A percentile compares a stretch with the other conserved stretches of the same genome.
phyloP scores from a whole-genome alignment of 1,140 invertebrate genomes.

The Galleria mellonella region DNA sequence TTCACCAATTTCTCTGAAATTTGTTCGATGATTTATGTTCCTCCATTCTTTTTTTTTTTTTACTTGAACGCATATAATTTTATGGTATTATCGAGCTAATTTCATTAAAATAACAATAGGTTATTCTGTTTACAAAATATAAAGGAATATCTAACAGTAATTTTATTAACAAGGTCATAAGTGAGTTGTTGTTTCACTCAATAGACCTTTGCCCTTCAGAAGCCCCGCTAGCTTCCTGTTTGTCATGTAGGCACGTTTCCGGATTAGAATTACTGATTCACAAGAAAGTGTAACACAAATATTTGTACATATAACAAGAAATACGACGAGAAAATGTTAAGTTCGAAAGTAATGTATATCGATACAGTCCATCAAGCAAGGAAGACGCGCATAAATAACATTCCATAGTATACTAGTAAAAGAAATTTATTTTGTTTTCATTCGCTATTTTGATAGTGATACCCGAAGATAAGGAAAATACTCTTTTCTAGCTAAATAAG shows the following conservation, averaged over 20 bases:
- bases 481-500: background rate
- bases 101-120: no score
- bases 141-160: no score
- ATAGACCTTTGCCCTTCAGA: no score
- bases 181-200: no score
- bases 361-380: conserved; percentile 18
- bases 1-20: no score
- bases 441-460: background rate
- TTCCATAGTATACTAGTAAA: conserved; percentile 3
- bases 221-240: background rate
- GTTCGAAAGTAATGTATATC: conserved; percentile 12
- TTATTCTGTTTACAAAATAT: no score
- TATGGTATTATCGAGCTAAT: no score
- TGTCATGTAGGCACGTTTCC: conserved; percentile 1
- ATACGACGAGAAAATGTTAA: conserved; percentile 14
- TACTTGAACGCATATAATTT: no score
- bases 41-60: no score
- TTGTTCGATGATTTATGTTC: no score
- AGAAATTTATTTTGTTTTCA: conserved; percentile 19
- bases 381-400: conserved; percentile 15
- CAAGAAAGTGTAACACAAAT: conserved; percentile 7
- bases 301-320: conserved; percentile 15
- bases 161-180: no score
- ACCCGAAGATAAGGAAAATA: background rate
- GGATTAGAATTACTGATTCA: background rate